Base-by-base conservation (phyloP, 2,113 vertebrate species). In the Gadus macrocephalus region DNA sequence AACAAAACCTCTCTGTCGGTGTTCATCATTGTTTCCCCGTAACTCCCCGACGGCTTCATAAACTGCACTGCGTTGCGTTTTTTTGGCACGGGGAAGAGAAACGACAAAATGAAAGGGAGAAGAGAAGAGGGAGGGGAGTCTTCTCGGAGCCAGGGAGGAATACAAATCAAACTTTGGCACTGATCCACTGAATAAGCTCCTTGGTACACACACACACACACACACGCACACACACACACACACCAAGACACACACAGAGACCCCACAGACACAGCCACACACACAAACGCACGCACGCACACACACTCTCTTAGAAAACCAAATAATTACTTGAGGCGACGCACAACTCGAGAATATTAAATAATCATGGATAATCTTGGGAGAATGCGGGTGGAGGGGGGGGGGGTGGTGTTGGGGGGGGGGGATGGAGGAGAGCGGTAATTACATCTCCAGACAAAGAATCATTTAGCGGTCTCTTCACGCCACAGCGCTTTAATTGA, bases 161-260 rank as follows among this genome's bases (percentile, higher is more conserved):
- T 49, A 14, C 8, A 49, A 49, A 49, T 49, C 42, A 67, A 74
- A 68, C 74, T 70, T 64, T 25, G 67, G 53, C 73, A 25, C 49
- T 0, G 65, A 81, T 80, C 69, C 71, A 15, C 72, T 66, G 71
- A 83, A 69, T 71, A 64, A 74, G 76, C 69, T 67, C 2, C 31
- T 42, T n/a, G 72, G 56, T 78, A 35, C 58, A 35, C 42, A 14
- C 42, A 14, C 9, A 14, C 8, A 49, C 12, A 14, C 42, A 14
- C 42, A 14, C 42, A 49, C 42, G 12, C 42, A 49, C 42, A 49
- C 42, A 49, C n/a, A 22, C 76, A 35, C 4, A 35, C 31, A 35
- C 31, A 35, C 31, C 4, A 4, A 35, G 4, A 35, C 31, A 35
- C 31, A 35, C 31, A 35, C 31, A 35, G 4, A 35, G 4, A 35